Base-by-base conservation (phyloP, 1,140 invertebrate genomes). In the Trialeurodes vaporariorum region DNA sequence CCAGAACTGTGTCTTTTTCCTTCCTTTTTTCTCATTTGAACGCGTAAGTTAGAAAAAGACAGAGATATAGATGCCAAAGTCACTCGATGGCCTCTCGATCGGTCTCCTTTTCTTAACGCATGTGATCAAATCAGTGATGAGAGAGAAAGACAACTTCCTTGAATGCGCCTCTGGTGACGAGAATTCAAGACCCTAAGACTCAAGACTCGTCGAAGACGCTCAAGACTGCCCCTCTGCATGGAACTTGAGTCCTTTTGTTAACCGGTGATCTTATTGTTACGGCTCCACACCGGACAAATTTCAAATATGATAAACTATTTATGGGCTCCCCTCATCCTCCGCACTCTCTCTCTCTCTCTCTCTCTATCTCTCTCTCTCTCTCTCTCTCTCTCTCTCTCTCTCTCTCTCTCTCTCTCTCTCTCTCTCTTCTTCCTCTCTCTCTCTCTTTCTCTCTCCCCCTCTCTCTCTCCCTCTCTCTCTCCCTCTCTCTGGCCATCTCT, bases 231-330 rank as follows among this genome's bases (percentile, higher is more conserved):
- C n/a, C 34, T 5, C 34, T 17, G 34, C 34, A 17, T 17, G 34
- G 34, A 49, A 17, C 34, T 49, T 49, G 17, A 9, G 17, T 5
- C 5, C 17, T 17, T 49, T 49, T 49, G 34, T 49, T 49, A 49
- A 49, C 34, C 5, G 34, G 34, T 17, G 17, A 17, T 49, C 34
- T 49, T 17, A 49, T 49, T 49, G 34, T 49, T 49, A 49, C 34
- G 34, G 34, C 5, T 17, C 34, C 34, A 17, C 5, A 49, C 17
- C 34, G 34, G 34, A 49, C 34, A 49, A 49, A 49, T 49, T 49
- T 49, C 34, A 49, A n/a, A n/a, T 49, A 49, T 49, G 34, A 49
- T 49, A 49, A n/a, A 49, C 34, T 49, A 49, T 49, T 49, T 49
- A 49, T 49, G 17, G 34, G 17, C 17, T 49, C 34, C 34, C 34